These are phyloP conservation scores for Australoheros facetus DNA, from an alignment of 2,797 vertebrate genomes.

Conservation along the genomic window DNA sequence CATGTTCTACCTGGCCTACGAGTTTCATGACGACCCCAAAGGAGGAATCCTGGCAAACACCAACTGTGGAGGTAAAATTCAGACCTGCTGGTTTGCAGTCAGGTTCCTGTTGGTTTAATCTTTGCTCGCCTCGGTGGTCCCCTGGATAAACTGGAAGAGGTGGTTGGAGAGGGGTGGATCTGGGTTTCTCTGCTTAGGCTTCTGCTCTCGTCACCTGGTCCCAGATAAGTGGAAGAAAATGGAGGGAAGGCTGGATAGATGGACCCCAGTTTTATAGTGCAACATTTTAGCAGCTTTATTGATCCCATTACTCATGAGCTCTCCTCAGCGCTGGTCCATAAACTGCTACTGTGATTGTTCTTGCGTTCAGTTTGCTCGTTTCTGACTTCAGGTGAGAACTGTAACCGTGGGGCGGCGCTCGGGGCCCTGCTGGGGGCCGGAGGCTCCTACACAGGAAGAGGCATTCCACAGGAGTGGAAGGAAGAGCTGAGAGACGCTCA, in stretches of 20 bases:
- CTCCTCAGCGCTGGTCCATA: too few species aligned
- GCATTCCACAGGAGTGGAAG: slow-evolving; percentile 68
- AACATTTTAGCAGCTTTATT: too few species aligned
- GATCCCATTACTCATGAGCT: too few species aligned
- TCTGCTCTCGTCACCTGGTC: too few species aligned
- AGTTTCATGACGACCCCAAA: slow-evolving; percentile 66
- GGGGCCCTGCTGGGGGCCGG: slow-evolving; percentile 73
- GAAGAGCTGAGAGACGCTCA: slow-evolving; percentile 52
- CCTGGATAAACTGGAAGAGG: too few species aligned
- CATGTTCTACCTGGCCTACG: slow-evolving; percentile 73
- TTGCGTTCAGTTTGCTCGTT: not conserved
- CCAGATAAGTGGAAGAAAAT: too few species aligned
- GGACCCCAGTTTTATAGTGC: too few species aligned
- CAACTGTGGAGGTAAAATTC: slow-evolving; percentile 75
- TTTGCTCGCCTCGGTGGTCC: too few species aligned
- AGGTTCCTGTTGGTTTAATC: not conserved
- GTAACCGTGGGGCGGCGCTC: slow-evolving; percentile 72
- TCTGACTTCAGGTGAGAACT: slow-evolving; percentile 73
- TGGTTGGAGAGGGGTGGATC: too few species aligned
- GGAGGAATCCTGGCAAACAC: slow-evolving; percentile 76
- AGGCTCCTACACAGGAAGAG: not conserved
- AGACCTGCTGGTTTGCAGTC: not conserved
- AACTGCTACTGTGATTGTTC: not conserved
- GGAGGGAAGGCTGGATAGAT: too few species aligned
- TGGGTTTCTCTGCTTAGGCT: too few species aligned